Evolutionary conservation across 2,797 vertebrate genomes (phyloP).

Genomic region (Micropoecilia bifurca): DNA sequence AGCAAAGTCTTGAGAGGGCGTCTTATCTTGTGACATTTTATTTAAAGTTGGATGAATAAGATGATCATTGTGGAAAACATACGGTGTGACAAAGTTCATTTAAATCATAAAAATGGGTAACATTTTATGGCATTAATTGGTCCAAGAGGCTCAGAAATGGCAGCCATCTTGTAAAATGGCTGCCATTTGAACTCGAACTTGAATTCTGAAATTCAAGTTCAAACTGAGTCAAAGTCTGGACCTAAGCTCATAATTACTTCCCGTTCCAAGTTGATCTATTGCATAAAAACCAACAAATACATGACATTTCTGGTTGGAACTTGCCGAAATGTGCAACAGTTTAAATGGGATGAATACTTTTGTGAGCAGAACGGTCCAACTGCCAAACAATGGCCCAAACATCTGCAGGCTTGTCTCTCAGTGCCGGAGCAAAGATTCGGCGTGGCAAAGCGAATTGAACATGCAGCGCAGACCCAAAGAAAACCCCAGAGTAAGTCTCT

Average conservation of each 20-base stretch:
- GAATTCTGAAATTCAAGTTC: too few relatives aligned
- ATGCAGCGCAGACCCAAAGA: conserved; percentile 14
- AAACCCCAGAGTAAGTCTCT: conserved; percentile 35
- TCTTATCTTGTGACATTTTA: too few relatives aligned
- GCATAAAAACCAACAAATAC: neutral
- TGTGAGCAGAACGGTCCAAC: neutral
- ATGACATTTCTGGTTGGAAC: neutral
- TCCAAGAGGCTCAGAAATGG: too few relatives aligned
- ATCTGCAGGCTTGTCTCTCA: conserved; percentile 48
- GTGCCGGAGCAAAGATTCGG: conserved; percentile 35
- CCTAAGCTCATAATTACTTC: neutral
- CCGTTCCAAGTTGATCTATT: neutral
- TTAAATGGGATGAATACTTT: neutral
- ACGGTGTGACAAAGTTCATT: too few relatives aligned
- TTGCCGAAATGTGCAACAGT: neutral
- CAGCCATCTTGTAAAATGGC: too few relatives aligned
- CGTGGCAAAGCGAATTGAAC: conserved; percentile 39
- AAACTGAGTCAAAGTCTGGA: neutral
- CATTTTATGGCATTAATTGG: too few relatives aligned
- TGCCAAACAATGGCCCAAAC: neutral
- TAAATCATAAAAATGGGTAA: too few relatives aligned
- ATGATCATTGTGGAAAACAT: too few relatives aligned
- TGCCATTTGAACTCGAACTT: too few relatives aligned
- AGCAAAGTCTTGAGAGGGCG: too few relatives aligned
- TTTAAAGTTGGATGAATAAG: too few relatives aligned